A percentile compares a stretch with the other conserved stretches of the same genome.
These are phyloP conservation scores for Gorsachius magnificus DNA, from an alignment of 2,797 vertebrate genomes.

Conservation along the genomic window DNA sequence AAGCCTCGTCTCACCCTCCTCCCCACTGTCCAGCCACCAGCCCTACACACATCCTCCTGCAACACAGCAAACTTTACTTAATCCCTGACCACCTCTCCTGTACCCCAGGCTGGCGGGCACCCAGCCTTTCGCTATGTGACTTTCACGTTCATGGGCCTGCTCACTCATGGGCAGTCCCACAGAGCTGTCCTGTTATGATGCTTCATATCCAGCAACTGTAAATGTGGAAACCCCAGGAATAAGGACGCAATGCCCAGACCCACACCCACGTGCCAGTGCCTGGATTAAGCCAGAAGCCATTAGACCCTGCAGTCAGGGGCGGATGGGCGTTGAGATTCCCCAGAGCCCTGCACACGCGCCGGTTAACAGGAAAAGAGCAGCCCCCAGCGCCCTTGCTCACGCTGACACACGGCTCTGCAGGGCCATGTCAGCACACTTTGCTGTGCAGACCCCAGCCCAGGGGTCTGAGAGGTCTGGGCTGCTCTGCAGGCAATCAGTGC, in stretches of 20 bases:
- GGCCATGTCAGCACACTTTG: background rate
- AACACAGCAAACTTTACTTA: background rate
- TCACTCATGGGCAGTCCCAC: background rate
- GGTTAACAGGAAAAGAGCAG: background rate
- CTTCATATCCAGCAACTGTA: background rate
- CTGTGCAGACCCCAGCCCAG: background rate
- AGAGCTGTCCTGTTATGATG: background rate
- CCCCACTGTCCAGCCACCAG: background rate
- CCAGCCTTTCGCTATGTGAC: background rate
- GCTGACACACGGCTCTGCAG: background rate
- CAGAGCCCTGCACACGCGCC: fast-evolving
- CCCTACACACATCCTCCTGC: background rate
- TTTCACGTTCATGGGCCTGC: background rate
- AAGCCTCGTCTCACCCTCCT: background rate
- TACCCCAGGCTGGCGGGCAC: background rate
- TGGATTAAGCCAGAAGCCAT: background rate
- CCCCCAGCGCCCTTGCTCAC: fast-evolving
- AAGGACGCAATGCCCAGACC: background rate
- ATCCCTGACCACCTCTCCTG: background rate
- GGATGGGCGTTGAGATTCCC: background rate
- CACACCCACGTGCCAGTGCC: background rate
- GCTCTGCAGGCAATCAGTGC: background rate
- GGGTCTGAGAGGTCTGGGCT: background rate
- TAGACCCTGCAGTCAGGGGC: background rate
- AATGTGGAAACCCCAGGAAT: background rate